Conservation (phyloP, 1,140 invertebrate species). For the Magallana ariakensis region DNA sequence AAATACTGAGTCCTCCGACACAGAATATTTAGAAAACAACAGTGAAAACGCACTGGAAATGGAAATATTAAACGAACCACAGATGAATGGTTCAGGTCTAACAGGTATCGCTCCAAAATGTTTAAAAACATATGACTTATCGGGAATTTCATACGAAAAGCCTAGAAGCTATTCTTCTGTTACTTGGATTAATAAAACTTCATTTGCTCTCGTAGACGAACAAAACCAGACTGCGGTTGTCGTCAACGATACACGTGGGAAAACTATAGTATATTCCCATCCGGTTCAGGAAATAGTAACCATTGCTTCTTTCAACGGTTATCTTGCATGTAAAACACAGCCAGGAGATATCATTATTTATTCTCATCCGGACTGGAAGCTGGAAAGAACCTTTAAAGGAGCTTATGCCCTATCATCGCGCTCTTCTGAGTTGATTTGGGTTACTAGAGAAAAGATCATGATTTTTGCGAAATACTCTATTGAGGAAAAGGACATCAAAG, state of each 20-base stretch:
- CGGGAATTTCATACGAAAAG: background rate
- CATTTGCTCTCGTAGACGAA: constrained; percentile 4
- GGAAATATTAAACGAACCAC: no score
- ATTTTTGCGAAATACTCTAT: background rate
- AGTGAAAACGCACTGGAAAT: background rate
- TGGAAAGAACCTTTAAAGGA: constrained; percentile 11
- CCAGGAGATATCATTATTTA: background rate
- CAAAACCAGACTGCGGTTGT: background rate
- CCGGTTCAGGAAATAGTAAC: background rate
- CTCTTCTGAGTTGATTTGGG: constrained; percentile 6
- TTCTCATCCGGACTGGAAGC: background rate
- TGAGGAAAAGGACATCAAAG: background rate
- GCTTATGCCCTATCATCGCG: background rate
- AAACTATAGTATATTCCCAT: background rate
- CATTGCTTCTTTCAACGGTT: background rate
- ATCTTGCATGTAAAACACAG: constrained; percentile 2
- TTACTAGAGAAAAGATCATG: constrained; percentile 3
- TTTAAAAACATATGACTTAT: background rate
- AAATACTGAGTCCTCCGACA: background rate
- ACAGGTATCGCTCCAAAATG: no score
- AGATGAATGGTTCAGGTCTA: no score
- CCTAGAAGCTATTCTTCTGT: background rate
- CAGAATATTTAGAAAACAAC: background rate
- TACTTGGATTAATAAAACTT: constrained; percentile 3
- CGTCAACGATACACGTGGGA: background rate